Conservation (phyloP, 2,113 vertebrate species). For the Mus musculus region DNA sequence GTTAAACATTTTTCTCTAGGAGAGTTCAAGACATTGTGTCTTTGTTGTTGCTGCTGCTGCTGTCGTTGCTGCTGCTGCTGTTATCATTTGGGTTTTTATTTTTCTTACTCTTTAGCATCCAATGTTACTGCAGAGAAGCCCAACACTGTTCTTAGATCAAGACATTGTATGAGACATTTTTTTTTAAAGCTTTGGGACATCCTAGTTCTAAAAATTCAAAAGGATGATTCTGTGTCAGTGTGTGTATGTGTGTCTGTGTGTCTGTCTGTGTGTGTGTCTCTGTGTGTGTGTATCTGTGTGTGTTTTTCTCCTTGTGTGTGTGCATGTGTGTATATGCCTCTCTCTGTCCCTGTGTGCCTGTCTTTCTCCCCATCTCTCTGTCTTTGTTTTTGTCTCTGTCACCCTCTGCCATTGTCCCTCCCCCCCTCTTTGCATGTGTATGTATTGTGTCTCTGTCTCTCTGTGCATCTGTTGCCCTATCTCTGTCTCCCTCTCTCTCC, state of each 20-base stretch:
- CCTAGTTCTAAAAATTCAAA: slow-evolving; percentile 2
- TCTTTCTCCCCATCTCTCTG: too few relatives aligned
- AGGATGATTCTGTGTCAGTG: neutral
- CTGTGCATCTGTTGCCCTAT: too few relatives aligned
- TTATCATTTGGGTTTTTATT: neutral
- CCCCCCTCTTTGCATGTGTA: too few relatives aligned
- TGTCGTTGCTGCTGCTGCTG: too few relatives aligned
- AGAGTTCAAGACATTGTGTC: neutral
- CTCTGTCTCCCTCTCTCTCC: too few relatives aligned
- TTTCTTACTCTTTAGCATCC: neutral
- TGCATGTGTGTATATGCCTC: too few relatives aligned
- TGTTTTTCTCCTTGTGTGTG: neutral
- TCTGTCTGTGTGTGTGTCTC: neutral
- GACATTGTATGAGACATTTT: neutral
- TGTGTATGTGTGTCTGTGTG: neutral
- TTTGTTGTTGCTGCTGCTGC: neutral
- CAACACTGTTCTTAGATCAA: neutral
- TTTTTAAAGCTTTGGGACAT: neutral
- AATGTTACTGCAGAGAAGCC: neutral
- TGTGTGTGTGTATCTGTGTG: too few relatives aligned
- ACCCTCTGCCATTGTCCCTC: too few relatives aligned
- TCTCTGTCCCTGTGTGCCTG: too few relatives aligned
- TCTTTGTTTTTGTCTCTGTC: too few relatives aligned
- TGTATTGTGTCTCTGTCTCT: too few relatives aligned
- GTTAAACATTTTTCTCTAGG: neutral